Evolutionary conservation across 2,888 invertebrate species (phyloP).

Genomic region (Cecidostiba fungosa): DNA sequence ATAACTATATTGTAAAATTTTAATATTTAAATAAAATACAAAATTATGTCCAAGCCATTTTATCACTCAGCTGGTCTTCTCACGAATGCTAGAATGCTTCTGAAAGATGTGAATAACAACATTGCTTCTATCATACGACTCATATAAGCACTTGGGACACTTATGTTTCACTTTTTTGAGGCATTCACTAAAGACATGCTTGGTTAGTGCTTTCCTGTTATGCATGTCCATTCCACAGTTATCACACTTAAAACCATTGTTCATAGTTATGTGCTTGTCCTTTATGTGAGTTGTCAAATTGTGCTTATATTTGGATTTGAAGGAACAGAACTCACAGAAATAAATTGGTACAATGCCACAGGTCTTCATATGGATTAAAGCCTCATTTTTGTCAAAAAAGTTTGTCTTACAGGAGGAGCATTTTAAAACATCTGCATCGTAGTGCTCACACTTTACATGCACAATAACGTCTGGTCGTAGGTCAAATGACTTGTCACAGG

Average conservation of each 20-base stretch:
- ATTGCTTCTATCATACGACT: not conserved
- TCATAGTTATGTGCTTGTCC: not conserved
- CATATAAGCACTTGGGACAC: not conserved
- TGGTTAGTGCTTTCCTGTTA: not conserved
- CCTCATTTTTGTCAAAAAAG: not conserved
- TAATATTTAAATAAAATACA: not conserved
- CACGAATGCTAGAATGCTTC: not conserved
- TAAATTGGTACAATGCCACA: not conserved
- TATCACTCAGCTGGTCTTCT: not conserved
- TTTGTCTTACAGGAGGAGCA: not conserved
- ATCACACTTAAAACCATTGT: not conserved
- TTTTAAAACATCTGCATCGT: not conserved
- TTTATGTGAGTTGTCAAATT: not conserved
- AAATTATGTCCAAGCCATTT: not conserved
- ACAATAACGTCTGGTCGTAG: not conserved
- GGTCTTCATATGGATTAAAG: not conserved
- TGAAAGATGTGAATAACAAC: not conserved
- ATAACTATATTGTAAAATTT: not conserved
- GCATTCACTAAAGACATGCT: not conserved
- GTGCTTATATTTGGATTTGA: constrained; percentile 13
- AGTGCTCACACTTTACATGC: not conserved
- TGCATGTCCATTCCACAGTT: not conserved
- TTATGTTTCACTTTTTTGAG: not conserved
- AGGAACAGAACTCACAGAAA: not conserved
- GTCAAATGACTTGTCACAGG: not conserved